These are phyloP conservation scores for Leptinotarsa lineolata DNA, from an alignment of 1,140 invertebrate genomes.

Conservation along the genomic window DNA sequence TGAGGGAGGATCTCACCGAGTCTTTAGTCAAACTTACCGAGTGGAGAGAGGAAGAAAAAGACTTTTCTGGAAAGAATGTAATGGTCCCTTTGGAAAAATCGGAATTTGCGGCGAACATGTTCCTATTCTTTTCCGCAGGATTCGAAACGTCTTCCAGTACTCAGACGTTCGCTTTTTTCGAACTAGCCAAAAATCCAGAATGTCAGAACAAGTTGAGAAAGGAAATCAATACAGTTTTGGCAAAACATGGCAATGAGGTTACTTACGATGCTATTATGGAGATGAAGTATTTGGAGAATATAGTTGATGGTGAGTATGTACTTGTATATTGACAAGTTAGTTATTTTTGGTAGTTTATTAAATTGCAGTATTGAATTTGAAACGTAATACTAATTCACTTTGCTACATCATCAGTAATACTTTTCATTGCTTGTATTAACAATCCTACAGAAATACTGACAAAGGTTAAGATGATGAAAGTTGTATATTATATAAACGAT, in stretches of 20 bases:
- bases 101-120: constrained; percentile 54
- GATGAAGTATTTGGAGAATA: constrained; percentile 56
- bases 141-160: constrained; percentile 61
- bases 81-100: constrained; percentile 38
- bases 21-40: constrained; percentile 34
- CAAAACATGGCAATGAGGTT: constrained; percentile 57
- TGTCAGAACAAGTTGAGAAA: constrained; percentile 57
- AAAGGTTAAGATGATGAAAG: too few relatives aligned
- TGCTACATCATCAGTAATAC: too few relatives aligned
- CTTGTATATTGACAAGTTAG: too few relatives aligned
- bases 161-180: constrained; percentile 59
- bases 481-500: too few relatives aligned
- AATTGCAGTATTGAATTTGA: too few relatives aligned
- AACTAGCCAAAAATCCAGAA: constrained; percentile 57
- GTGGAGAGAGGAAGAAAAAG: constrained; percentile 29
- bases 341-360: too few relatives aligned
- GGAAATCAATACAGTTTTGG: constrained; percentile 58
- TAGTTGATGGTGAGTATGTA: constrained; percentile 55
- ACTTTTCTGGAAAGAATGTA: constrained; percentile 31
- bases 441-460: too few relatives aligned
- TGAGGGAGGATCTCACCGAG: constrained; percentile 32
- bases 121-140: constrained; percentile 61
- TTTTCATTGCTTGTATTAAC: too few relatives aligned
- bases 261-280: constrained; percentile 63
- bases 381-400: too few relatives aligned